These are phyloP conservation scores for Clarias pachynema DNA, from an alignment of 2,797 vertebrate genomes.

Conservation along the genomic window DNA sequence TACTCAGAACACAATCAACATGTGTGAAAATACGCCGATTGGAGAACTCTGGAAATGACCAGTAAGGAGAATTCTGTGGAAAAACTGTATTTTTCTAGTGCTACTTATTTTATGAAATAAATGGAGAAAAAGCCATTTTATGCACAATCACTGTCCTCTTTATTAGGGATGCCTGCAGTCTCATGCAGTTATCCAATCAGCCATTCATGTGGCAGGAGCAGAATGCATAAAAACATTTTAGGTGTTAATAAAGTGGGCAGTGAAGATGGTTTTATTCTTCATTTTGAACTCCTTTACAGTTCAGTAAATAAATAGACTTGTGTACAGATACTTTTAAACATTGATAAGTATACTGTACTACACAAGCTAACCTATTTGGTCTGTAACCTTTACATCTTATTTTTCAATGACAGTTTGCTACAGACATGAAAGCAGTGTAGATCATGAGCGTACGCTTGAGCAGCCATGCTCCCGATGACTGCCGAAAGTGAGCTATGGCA, in stretches of 20 bases:
- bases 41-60: constrained; percentile 84
- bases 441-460: constrained; percentile 46
- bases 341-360: constrained; percentile 64
- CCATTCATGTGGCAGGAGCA: background rate
- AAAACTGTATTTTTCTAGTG: background rate
- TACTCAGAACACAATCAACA: constrained; percentile 70
- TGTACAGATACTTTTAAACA: constrained; percentile 63
- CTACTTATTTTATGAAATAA: background rate
- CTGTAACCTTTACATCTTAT: constrained; percentile 58
- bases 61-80: background rate
- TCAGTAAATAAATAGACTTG: constrained; percentile 75
- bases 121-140: background rate
- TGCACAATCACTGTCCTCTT: background rate
- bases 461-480: constrained; percentile 45
- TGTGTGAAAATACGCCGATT: constrained; percentile 70
- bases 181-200: background rate
- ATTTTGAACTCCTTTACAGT: constrained; percentile 62
- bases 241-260: background rate
- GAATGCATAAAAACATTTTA: background rate
- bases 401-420: constrained; percentile 70
- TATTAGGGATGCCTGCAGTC: background rate
- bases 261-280: constrained; percentile 52
- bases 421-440: constrained; percentile 64
- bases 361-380: constrained; percentile 59
- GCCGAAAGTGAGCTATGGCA: constrained; percentile 68